phyloP scores from a whole-genome alignment of 2,113 vertebrate genomes.

The Oxyruncus cristatus region DNA sequence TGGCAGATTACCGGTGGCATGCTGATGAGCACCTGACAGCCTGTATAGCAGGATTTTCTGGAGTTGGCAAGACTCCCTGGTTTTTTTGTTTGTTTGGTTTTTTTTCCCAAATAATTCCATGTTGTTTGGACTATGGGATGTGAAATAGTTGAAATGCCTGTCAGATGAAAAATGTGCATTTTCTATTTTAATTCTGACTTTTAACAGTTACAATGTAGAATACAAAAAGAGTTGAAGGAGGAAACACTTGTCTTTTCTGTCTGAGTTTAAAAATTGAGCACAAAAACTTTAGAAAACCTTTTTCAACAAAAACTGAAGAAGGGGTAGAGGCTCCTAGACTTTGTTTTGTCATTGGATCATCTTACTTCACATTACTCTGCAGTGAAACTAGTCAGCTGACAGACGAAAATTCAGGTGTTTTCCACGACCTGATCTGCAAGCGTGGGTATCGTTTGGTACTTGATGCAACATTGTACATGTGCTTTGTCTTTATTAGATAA shows the following conservation, averaged over 20 bases:
- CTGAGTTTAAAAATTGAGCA: not conserved
- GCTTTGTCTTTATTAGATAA: not conserved
- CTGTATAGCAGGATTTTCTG: not conserved
- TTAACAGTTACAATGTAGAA: not conserved
- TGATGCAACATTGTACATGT: not conserved
- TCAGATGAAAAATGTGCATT: accelerated
- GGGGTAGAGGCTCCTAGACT: not conserved
- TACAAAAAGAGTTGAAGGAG: not conserved
- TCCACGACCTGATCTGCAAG: not conserved
- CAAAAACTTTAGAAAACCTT: not conserved
- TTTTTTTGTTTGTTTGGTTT: too few species aligned
- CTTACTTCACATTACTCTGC: not conserved
- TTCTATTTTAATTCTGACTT: not conserved
- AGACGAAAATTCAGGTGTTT: not conserved
- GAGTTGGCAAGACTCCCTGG: not conserved
- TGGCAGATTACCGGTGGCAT: not conserved
- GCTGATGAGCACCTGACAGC: not conserved
- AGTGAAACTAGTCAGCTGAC: not conserved
- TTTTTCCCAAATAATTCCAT: not conserved
- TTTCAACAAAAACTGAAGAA: not conserved
- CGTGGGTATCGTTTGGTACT: not conserved
- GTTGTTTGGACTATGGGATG: not conserved
- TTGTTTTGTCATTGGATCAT: not conserved
- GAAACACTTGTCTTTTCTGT: not conserved
- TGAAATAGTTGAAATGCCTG: not conserved